Evolutionary conservation across 2,797 vertebrate genomes (phyloP), one percentile per base, ranked within the genome.

Genomic region (Tokudaia muenninki): DNA sequence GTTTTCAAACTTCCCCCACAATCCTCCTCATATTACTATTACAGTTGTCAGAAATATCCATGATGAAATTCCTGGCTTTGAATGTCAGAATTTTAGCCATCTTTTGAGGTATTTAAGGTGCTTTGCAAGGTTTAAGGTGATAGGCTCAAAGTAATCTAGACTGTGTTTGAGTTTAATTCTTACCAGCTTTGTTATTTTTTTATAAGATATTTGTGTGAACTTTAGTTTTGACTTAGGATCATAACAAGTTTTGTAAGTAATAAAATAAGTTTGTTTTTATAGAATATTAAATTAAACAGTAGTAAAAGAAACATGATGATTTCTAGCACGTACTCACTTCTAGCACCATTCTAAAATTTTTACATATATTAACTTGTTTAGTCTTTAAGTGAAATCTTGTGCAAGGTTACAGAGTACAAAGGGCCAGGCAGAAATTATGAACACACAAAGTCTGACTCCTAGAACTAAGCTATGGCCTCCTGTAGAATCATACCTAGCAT

Each of bases 111-210:
- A 41, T 63, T 67, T 65, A 67, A 31, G 26, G 59, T 57, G 11
- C 8, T 77, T 72, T 29, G 84, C 57, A 22, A 67, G 24, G 7
- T 55, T 22, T 87, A 11, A 93, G 12, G 55, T 14, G 57, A 37
- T 41, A 3, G 41, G 7, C 31, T 83, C 55, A n/a, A 91, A 50
- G 13, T n/a, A 31, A 57, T 50, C 17, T 80, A 67, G 21, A 41
- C 24, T 59, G 44, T 44, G 79, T 75, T 91, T 92, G 59, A 90
- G 93, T 80, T 80, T 91, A 44, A 89, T 29, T 19, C 24, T 81
- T 72, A 86, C 9, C 4, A 83, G n/a, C 88, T 92, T 29, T 44
- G 4, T 72, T 81, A 80, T 29, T 4, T 13, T 4, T 61, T 6
- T 24, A 29, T n/a, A 16, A 91, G 34, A 5, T 63, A 44, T 74